Evolutionary conservation across 2,888 invertebrate species (phyloP), one percentile per base, ranked within the genome.

Genomic region (Gasteruption jaculator): DNA sequence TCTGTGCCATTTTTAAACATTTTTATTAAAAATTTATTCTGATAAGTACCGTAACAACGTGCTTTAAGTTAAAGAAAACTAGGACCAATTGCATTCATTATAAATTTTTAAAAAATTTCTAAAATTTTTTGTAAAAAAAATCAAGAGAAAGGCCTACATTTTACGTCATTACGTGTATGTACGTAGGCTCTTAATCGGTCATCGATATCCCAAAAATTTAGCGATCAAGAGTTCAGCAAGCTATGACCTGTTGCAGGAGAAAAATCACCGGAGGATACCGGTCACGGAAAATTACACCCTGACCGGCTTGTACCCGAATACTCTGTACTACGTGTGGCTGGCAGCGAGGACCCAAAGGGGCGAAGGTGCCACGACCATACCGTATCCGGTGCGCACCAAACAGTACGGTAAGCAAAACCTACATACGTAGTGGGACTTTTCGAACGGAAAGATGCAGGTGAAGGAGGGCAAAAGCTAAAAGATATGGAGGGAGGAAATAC

Each of bases 331-430:
- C 75, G 89, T 97, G 62, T 94, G 95, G 90, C 76, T 99, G 58
- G 93, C 95, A 10, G 97, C 96, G 43, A 80, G 91, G 54, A 94
- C 93, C 11, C 86, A 89, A 61, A 77, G 88, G 51, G 97, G 96
- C 8, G 95, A 93, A 72, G 96, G 96, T 11, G 94, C 94, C 21
- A 91, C 92, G 40, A 95, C 95, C 11, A 91, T 93, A 25, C 90
- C 92, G 10, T 87, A 94, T 54, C 89, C 91, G 53, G 91, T 92
- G 58, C 83, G 91, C 75, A 97, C 97, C 38, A 92, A 93, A 74
- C 92, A 92, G 84, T 95, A 93, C 79, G 92, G 96, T 96, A 89
- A 88, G 94, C 77, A 61, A 60, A n/a, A n/a, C n/a, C n/a, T n/a
- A n/a, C n/a, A n/a, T n/a, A n/a, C n/a, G n/a, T n/a, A 48, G 34